A percentile compares a stretch with the other conserved stretches of the same genome.
Evolutionary conservation across 1,140 invertebrate genomes (phyloP).

Genomic region (Nebria ingens): DNA sequence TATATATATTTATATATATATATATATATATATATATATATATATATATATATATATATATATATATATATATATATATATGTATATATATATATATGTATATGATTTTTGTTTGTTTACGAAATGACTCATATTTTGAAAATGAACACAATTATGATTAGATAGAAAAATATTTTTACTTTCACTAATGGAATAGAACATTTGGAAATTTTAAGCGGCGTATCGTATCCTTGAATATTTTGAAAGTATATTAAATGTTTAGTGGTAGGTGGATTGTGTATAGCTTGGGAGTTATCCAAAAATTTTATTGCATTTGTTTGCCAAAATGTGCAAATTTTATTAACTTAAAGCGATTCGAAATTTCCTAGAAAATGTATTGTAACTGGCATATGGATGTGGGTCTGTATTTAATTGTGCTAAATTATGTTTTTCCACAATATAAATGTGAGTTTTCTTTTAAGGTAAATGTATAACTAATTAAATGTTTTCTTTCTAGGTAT

Average conservation of each 20-base stretch:
- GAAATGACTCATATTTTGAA: not conserved
- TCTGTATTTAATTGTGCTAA: too few relatives aligned
- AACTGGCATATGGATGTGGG: too few relatives aligned
- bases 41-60: not conserved
- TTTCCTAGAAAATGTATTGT: not conserved
- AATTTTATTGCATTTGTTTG: not conserved
- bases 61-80: not conserved
- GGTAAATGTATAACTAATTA: too few relatives aligned
- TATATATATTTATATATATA: slow-evolving; percentile 12
- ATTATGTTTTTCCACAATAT: too few relatives aligned
- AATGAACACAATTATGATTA: not conserved
- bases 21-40: slow-evolving; percentile 11
- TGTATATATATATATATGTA: not conserved
- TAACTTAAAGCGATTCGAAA: not conserved
- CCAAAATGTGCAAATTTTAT: not conserved
- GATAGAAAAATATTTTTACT: not conserved
- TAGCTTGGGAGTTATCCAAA: too few relatives aligned
- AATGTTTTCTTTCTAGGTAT: too few relatives aligned
- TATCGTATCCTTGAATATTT: not conserved
- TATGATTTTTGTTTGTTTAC: not conserved
- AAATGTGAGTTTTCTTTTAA: too few relatives aligned
- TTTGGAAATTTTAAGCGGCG: not conserved
- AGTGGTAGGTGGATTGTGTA: not conserved
- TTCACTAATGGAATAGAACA: not conserved
- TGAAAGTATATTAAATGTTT: not conserved